These are phyloP conservation scores for Pterocles orientalis DNA, from an alignment of 2,113 vertebrate genomes.

Conservation along the genomic window DNA sequence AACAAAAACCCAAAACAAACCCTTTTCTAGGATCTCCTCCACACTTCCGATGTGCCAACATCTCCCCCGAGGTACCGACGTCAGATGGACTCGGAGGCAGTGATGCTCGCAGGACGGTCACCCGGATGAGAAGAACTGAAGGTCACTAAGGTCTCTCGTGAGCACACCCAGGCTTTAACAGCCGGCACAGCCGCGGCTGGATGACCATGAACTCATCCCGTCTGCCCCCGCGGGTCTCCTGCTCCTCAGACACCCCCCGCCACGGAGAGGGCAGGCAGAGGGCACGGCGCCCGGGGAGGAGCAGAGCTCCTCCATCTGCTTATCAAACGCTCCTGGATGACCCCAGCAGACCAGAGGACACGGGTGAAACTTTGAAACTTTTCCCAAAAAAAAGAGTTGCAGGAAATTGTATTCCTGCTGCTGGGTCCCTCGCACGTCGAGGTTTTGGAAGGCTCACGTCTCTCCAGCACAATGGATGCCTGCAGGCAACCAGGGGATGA, in stretches of 20 bases:
- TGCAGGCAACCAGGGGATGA: background rate
- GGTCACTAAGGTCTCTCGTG: background rate
- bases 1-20: too few relatives aligned
- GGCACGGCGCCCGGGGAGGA: background rate
- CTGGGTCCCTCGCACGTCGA: too few relatives aligned
- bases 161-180: background rate
- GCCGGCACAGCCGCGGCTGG: background rate
- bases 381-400: background rate
- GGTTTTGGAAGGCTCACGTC: background rate
- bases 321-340: background rate
- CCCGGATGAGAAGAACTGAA: background rate
- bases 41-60: too few relatives aligned
- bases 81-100: background rate
- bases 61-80: background rate
- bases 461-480: too few relatives aligned
- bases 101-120: rapidly evolving
- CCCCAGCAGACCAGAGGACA: too few relatives aligned
- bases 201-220: background rate
- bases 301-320: background rate
- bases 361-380: too few relatives aligned
- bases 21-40: background rate
- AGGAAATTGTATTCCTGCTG: background rate
- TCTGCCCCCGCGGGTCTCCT: background rate
- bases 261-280: background rate
- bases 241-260: background rate